Base-by-base conservation (phyloP, 92 coral and sea anemone species). In the Palythoa grandiflora region DNA sequence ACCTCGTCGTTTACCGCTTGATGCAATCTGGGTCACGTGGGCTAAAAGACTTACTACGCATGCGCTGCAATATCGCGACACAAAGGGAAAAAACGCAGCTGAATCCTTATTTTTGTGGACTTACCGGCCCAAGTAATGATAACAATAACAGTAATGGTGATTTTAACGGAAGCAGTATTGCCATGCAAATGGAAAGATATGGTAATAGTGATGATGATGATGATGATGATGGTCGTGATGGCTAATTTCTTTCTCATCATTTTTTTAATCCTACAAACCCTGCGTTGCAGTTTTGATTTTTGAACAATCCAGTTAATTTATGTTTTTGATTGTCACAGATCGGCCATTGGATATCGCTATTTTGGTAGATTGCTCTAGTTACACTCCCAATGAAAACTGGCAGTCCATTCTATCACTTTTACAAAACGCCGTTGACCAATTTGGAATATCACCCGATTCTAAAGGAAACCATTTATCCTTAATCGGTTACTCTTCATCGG, bases 321-420 rank as follows among this genome's bases (percentile, higher is more conserved):
- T 63, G 28, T 71, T 73, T 38, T 40, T 40, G 37, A 15, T 73
- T 73, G 55, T 19, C 8, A 52, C 17, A 77, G 81, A 21, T 51
- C 81, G 13, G 20, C 81, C 68, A 11, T 50, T 77, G 81, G 81
- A 77, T 77, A 53, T 77, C 17, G 81, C 81, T 13, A 20, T 77
- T 4, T 28, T 77, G 61, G 81, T 52, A 5, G 81, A 77, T 52
- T 77, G 68, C 9, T 77, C 81, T 28, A 77, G 60, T 14, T 77
- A 51, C 81, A 14, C 21, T 3, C 19, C 63, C 15, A 44, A 50
- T 53, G 47, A 50, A 77, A 44, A 77, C 7, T 77, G 81, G 81
- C 61, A 28, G 81, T 8, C 17, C 21, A 77, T 77, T 77, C 65
- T 19, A 44, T 77, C 81, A 50, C 21, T 51, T 36, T 52, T 77